Evolutionary conservation across 30 jellyfish, hydroid and myxozoan genomes (phyloP).

Genomic region (Chrysaora quinquecirrha): DNA sequence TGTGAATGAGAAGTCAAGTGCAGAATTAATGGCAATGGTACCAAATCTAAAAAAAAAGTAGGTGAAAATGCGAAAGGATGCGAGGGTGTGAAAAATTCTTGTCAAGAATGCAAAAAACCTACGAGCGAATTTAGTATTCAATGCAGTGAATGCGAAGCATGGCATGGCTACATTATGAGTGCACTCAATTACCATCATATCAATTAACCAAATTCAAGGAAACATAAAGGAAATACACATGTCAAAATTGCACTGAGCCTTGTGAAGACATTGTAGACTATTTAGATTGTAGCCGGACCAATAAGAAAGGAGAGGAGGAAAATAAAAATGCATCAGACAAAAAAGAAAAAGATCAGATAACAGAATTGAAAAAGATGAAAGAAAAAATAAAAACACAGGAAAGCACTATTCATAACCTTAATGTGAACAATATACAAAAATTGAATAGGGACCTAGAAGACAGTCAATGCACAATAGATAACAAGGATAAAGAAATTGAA

Average conservation of each 20-base stretch:
- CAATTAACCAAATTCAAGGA: too few species aligned
- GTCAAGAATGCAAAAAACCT: neutral
- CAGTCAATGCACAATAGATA: neutral
- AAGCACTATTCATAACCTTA: too few species aligned
- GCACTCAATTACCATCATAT: too few species aligned
- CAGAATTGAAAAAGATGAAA: neutral
- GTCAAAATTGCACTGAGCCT: too few species aligned
- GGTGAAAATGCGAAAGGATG: neutral
- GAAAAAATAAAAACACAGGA: too few species aligned
- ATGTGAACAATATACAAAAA: too few species aligned
- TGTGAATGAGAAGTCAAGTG: neutral
- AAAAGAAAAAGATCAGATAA: neutral
- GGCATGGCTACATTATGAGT: too few species aligned
- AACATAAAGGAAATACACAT: too few species aligned
- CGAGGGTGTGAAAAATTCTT: neutral
- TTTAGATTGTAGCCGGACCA: too few species aligned
- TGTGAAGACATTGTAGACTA: too few species aligned
- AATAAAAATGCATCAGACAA: neutral
- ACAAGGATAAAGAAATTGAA: too few species aligned
- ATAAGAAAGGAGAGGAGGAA: neutral
- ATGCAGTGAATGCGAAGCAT: too few species aligned
- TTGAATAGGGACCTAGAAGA: neutral
- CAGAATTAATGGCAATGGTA: neutral
- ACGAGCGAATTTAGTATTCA: neutral
- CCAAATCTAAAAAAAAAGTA: neutral